Percentiles rank a stretch among this genome's conserved stretches.
Conservation (phyloP, 2,888 invertebrate genomes). For the Deilephila elpenor region DNA sequence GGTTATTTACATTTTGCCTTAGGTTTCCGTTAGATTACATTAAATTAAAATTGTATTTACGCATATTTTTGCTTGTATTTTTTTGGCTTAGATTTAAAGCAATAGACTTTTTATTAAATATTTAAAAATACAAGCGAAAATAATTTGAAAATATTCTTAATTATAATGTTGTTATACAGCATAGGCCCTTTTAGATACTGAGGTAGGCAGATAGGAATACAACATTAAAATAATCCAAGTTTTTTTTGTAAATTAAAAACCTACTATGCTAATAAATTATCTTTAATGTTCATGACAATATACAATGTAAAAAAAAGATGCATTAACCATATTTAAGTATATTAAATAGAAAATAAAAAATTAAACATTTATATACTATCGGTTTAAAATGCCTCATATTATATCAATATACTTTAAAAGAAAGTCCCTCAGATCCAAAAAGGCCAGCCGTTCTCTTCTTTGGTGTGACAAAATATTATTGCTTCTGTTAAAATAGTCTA, state of each 20-base stretch:
- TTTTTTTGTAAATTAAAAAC: no score
- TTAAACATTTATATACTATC: no score
- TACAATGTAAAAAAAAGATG: no score
- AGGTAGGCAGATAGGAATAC: neutral
- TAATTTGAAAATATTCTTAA: neutral
- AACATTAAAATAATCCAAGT: neutral
- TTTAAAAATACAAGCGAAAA: conserved; percentile 4
- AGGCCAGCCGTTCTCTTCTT: conserved; percentile 20
- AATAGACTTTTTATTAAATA: neutral
- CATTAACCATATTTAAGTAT: no score
- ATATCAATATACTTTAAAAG: no score
- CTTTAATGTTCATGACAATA: no score
- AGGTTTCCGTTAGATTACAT: conserved; percentile 32
- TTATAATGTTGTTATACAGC: conserved; percentile 4
- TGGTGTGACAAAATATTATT: conserved; percentile 34
- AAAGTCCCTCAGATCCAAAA: conserved; percentile 20
- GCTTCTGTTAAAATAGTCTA: conserved; percentile 22
- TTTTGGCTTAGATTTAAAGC: neutral
- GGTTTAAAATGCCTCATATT: no score
- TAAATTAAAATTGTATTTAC: conserved; percentile 4
- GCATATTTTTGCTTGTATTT: conserved; percentile 4
- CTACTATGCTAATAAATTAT: no score
- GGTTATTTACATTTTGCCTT: conserved; percentile 13
- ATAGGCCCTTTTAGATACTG: neutral
- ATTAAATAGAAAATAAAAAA: no score